Base-by-base conservation (phyloP, 2,888 invertebrate genomes). In the Zonitis immaculata region DNA sequence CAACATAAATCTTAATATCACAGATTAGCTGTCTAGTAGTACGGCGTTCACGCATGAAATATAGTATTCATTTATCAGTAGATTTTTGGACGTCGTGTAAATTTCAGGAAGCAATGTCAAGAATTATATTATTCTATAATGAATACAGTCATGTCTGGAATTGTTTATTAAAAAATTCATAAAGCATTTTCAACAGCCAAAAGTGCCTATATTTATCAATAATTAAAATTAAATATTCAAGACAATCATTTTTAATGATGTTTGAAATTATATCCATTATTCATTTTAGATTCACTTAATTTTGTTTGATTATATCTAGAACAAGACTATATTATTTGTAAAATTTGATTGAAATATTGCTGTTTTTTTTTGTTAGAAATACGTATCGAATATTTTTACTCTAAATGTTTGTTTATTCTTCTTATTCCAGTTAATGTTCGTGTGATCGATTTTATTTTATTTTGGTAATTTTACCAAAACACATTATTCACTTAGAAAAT, bases 21-120 rank as follows among this genome's bases (percentile, higher is more conserved):
- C 50, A 57, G 59, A 61, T 61, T 61, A 61, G 61, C 59, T 57
- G 61, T 61, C 61, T 52, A 52, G 54, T 16, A 59, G 55, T n/a
- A n/a, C n/a, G 62, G 58, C 58, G 63, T 57, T 63, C 64, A 66
- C 59, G 59, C 63, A 64, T 63, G 62, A 67, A 66, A 66, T 64
- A 66, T 66, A 54, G 60, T 59, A 59, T 62, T 64, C 64, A 64
- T 67, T 66, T 66, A 65, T 66, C 65, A 66, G 56, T 50, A 35
- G 49, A 51, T 20, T 53, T 58, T 58, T 51, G 54, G 51, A 56
- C 57, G 55, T 60, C 58, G 54, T 51, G 56, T 57, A 58, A 54
- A 60, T 59, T 60, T 60, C 55, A 57, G 52, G 52, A 58, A 60
- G 59, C 57, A 60, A 57, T 58, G 57, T 57, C 57, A 49, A 56